Conservation (phyloP, 2,888 invertebrate species). For the Leucophora obtusa region DNA sequence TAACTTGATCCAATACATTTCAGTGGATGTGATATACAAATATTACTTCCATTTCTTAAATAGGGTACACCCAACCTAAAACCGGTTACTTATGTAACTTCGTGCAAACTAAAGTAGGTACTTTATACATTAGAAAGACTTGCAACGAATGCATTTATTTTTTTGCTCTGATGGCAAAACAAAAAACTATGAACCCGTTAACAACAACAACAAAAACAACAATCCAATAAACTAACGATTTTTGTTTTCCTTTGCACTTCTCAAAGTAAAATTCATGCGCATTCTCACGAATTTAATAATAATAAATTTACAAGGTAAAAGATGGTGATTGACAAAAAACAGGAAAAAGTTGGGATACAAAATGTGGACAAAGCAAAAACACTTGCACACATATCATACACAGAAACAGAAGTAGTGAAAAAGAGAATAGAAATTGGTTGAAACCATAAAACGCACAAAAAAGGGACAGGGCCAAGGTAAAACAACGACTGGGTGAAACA, state of each 20-base stretch:
- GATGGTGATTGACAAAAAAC: slow-evolving; percentile 12
- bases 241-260: neutral
- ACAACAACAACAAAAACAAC: neutral
- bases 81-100: neutral
- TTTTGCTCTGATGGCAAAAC: neutral
- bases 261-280: slow-evolving; percentile 22
- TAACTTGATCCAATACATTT: too few relatives aligned
- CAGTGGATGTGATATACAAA: too few relatives aligned
- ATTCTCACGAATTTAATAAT: slow-evolving; percentile 13
- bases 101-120: neutral
- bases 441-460: slow-evolving; percentile 29
- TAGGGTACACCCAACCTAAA: neutral
- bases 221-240: neutral
- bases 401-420: neutral
- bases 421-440: slow-evolving; percentile 48
- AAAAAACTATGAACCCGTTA: slow-evolving; percentile 18
- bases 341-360: neutral
- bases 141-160: slow-evolving; percentile 14
- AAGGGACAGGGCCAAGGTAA: slow-evolving; percentile 62
- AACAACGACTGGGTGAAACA: slow-evolving; percentile 46
- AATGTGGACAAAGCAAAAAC: slow-evolving; percentile 7
- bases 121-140: slow-evolving; percentile 16
- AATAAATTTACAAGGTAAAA: slow-evolving; percentile 7
- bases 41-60: too few relatives aligned
- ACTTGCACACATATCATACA: neutral